phyloP scores from a whole-genome alignment of 2,113 vertebrate species.

The Cavia porcellus region DNA sequence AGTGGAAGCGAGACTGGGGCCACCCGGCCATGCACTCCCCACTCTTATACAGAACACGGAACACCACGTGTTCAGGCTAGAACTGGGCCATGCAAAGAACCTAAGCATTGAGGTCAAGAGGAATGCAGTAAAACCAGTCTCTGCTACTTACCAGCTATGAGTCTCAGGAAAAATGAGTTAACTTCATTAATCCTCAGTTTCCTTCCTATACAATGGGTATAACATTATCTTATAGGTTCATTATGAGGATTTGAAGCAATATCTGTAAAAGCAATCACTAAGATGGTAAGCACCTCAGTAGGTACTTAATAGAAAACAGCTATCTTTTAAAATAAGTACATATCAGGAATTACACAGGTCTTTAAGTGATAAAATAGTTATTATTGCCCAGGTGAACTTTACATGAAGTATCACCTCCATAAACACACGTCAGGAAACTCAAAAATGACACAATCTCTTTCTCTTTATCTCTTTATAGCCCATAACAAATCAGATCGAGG shows the following conservation, averaged over 20 bases:
- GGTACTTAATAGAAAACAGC: neutral
- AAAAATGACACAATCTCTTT: neutral
- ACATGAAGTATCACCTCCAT: neutral
- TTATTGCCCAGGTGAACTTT: constrained; percentile 6
- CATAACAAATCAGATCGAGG: neutral
- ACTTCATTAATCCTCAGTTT: constrained; percentile 21
- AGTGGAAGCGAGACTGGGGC: neutral
- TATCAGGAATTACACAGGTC: neutral
- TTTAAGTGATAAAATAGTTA: neutral
- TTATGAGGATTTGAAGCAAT: neutral
- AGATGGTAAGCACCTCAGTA: neutral
- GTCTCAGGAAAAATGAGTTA: neutral
- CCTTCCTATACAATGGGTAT: neutral
- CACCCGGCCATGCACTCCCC: fast-evolving
- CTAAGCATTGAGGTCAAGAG: neutral
- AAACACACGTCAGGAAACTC: neutral
- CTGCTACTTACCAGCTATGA: neutral
- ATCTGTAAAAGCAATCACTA: neutral
- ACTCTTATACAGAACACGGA: neutral
- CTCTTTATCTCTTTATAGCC: neutral
- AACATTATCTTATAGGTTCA: neutral
- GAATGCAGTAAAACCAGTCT: neutral
- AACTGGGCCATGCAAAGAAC: neutral
- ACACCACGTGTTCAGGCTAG: neutral
- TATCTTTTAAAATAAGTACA: neutral